phyloP scores from a whole-genome alignment of 2,113 vertebrate species.

The Anser cygnoides region DNA sequence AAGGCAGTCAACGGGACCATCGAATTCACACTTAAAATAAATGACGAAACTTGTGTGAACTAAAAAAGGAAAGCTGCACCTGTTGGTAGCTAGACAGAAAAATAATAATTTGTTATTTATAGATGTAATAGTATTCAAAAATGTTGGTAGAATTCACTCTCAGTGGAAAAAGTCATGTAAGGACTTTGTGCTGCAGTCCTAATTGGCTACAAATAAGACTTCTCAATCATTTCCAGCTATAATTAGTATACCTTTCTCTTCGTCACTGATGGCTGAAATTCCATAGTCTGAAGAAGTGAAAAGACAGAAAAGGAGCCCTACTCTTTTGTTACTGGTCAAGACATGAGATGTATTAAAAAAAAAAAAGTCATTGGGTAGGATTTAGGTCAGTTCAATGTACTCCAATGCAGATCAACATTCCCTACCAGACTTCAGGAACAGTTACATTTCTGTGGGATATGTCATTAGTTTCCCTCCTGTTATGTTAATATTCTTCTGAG shows the following conservation, averaged over 20 bases:
- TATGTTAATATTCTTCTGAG: neutral
- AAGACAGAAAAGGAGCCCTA: neutral
- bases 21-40: neutral
- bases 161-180: neutral
- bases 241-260: neutral
- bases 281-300: neutral
- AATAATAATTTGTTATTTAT: neutral
- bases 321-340: neutral
- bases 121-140: neutral
- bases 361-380: neutral
- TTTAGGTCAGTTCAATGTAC: neutral
- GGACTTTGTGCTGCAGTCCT: neutral
- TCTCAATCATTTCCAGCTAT: neutral
- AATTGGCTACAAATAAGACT: neutral
- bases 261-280: neutral
- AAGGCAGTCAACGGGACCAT: rapidly evolving
- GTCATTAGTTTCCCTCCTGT: neutral
- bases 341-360: neutral
- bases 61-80: neutral
- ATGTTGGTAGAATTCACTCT: neutral
- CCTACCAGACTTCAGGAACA: neutral
- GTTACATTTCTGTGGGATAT: neutral
- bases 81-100: neutral
- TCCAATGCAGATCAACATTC: neutral
- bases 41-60: neutral